phyloP scores from a whole-genome alignment of 2,797 vertebrate species.

The Valencia hispanica region DNA sequence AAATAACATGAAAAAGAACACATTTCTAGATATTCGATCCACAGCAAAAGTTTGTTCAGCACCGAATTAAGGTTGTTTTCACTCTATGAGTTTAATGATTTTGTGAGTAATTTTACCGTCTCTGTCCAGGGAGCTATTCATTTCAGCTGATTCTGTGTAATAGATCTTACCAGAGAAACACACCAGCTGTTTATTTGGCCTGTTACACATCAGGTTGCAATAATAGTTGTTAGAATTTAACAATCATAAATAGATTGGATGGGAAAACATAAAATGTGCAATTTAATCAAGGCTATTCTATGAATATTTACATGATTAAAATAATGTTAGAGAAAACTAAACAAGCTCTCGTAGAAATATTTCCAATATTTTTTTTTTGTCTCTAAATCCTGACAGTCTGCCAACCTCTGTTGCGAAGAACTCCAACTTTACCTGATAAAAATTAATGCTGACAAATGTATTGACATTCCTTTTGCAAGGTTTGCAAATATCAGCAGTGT shows the following conservation, averaged over 20 bases:
- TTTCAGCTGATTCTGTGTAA: neutral
- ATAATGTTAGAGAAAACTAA: neutral
- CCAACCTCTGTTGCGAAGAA: neutral
- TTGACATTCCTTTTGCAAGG: neutral
- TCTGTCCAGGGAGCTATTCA: neutral
- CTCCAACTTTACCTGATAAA: neutral
- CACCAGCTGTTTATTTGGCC: neutral
- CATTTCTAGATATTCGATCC: neutral
- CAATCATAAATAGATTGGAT: neutral
- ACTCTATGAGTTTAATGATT: neutral
- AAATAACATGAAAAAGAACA: neutral
- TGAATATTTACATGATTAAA: neutral
- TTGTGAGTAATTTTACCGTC: neutral
- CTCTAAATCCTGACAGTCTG: neutral
- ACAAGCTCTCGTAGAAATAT: neutral
- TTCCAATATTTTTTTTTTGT: neutral
- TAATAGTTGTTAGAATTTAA: neutral
- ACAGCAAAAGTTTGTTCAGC: neutral
- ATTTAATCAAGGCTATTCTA: neutral
- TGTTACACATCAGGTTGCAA: neutral
- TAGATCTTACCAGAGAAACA: neutral
- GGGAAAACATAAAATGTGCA: neutral
- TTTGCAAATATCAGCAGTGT: conserved; percentile 5
- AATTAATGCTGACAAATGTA: neutral
- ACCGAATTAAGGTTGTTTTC: neutral